Base-by-base conservation (phyloP, 2,113 vertebrate species). In the Rhodinocichla rosea region DNA sequence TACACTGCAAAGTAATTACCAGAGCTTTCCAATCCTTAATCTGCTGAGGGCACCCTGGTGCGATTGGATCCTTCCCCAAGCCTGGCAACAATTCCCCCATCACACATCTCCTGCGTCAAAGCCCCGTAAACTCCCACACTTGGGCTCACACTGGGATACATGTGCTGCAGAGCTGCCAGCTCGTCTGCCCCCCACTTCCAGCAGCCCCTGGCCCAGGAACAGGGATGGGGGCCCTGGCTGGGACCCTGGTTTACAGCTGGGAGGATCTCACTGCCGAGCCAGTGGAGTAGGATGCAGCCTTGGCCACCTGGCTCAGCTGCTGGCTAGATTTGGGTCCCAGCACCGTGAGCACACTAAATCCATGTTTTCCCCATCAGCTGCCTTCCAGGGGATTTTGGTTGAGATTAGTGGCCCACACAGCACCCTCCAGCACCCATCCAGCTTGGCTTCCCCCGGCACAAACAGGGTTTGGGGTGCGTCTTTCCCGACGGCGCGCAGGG, bases 1-100 rank as follows among this genome's bases (percentile, higher is more conserved):
- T 97, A 86, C 76, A 59, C 94, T 65, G 78, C 94, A 95, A 83
- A 97, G 89, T 96, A 95, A 97, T 97, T 97, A 95, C 96, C 80
- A 87, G 88, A 77, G 95, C 93, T 82, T 95, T 95, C 94, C 95
- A 87, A 69, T 91, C 86, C 93, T 94, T 96, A 97, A 97, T 96
- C 95, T 92, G 90, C 83, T 0, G 55, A 94, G 90, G 92, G 93
- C 85, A 90, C 90, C 90, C 92, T 9, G 4, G 73, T 53, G 88
- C 2, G 93, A 96, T 95, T 95, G 95, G 94, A 92, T 94, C 76
- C 91, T 69, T 95, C 94, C 83, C 80, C 1, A 16, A 94, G 92
- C 92, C 93, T 93, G 94, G 92, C 87, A 94, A 92, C 87, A 94
- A 50, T 92, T 94, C 92, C 75, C 45, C 86, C 89, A 78, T 89